Conservation (phyloP, 2,888 invertebrate species). For the Dyspetes luteomarginatus region DNA sequence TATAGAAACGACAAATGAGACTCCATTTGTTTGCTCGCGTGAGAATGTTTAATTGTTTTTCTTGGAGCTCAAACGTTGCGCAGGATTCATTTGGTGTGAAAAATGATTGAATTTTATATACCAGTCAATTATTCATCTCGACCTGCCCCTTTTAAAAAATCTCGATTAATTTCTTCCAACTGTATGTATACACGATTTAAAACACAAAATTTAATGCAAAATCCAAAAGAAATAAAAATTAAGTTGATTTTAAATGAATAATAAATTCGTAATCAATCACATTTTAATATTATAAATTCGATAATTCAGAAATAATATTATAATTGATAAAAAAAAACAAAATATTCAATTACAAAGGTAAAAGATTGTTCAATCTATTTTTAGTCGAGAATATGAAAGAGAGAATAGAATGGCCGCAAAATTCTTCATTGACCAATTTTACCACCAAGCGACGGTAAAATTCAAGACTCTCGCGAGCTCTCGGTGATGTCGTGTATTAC, state of each 20-base stretch:
- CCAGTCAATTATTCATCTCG: conserved; percentile 18
- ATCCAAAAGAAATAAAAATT: not conserved
- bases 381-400: not conserved
- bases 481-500: conserved; percentile 47
- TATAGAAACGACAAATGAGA: conserved; percentile 53
- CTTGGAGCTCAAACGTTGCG: conserved; percentile 5
- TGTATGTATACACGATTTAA: not conserved
- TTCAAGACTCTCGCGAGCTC: not conserved
- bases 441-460: conserved; percentile 18
- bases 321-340: not conserved
- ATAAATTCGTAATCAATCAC: too few species aligned
- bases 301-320: not conserved
- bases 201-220: not conserved
- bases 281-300: too few species aligned
- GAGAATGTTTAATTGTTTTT: conserved; percentile 64
- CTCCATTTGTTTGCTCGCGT: conserved; percentile 59
- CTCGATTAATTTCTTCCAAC: not conserved
- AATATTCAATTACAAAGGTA: not conserved
- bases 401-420: conserved; percentile 5
- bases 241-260: not conserved
- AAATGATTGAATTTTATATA: conserved; percentile 27
- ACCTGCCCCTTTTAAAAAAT: too few species aligned
- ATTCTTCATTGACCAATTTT: conserved; percentile 2
- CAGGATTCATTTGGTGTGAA: conserved; percentile 15
- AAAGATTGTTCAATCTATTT: not conserved